A percentile compares a stretch with the other conserved stretches of the same genome.
Evolutionary conservation across 2,113 vertebrate genomes (phyloP).

Genomic region (Pipra filicauda): DNA sequence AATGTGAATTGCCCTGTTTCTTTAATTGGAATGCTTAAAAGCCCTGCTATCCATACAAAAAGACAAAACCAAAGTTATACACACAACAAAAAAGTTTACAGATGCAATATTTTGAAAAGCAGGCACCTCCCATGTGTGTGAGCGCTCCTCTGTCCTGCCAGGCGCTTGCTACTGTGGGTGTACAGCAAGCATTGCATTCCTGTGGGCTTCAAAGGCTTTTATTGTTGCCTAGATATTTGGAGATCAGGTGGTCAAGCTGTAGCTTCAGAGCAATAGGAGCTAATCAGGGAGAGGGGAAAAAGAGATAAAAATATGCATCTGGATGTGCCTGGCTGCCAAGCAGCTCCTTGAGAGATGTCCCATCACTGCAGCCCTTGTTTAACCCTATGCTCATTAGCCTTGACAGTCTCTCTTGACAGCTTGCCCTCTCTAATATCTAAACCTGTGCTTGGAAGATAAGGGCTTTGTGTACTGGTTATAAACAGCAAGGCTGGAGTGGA

Average conservation of each 20-base stretch:
- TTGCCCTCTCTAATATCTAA: slow-evolving; percentile 31
- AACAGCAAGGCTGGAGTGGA: slow-evolving; percentile 43
- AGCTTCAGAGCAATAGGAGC: background rate
- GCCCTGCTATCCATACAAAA: background rate
- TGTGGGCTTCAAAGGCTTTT: background rate
- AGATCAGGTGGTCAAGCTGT: background rate
- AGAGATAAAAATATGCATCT: background rate
- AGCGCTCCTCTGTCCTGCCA: rapidly evolving
- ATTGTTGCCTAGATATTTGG: background rate
- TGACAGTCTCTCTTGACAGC: slow-evolving; percentile 35
- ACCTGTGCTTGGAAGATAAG: slow-evolving; percentile 56
- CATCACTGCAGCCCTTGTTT: background rate
- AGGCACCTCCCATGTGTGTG: rapidly evolving
- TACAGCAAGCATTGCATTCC: rapidly evolving
- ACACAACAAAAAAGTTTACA: background rate
- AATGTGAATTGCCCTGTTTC: background rate
- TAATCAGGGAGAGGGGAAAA: background rate
- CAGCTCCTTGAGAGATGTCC: background rate
- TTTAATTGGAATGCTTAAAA: background rate
- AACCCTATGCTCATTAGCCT: slow-evolving; percentile 24
- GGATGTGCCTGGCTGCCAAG: background rate
- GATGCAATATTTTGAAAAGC: background rate
- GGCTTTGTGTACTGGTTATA: slow-evolving; percentile 29
- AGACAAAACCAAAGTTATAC: background rate
- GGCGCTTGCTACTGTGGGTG: rapidly evolving